These are phyloP conservation scores for Atopsyche davidsoni DNA, from an alignment of 1,140 invertebrate genomes.

Conservation along the genomic window DNA sequence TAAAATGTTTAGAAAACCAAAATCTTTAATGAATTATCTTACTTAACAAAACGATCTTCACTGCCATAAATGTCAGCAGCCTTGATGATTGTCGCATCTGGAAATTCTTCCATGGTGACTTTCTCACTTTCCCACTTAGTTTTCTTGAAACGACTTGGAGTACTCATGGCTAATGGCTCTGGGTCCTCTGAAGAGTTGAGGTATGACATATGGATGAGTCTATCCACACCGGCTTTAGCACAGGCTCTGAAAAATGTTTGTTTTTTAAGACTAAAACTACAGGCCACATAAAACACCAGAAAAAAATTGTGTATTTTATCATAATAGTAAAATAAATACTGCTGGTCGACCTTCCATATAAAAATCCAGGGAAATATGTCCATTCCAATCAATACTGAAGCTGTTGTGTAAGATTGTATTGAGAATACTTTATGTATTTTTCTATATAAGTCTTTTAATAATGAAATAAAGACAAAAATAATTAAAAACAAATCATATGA, in stretches of 20 bases:
- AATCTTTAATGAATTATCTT: constrained; percentile 42
- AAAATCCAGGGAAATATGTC: no score
- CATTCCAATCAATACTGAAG: no score
- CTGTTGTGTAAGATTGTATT: no score
- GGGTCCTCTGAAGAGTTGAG: constrained; percentile 65
- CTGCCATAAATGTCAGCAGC: constrained; percentile 87
- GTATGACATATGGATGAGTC: constrained; percentile 79
- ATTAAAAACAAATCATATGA: no score
- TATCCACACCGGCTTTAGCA: constrained; percentile 71
- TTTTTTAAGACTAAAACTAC: no score
- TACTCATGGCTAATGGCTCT: constrained; percentile 53
- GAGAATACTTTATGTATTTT: no score
- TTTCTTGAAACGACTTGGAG: constrained; percentile 63
- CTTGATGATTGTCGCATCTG: constrained; percentile 88
- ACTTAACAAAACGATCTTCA: constrained; percentile 70
- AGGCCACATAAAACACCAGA: no score
- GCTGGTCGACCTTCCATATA: no score
- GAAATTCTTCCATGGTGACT: constrained; percentile 90
- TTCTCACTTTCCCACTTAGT: constrained; percentile 79
- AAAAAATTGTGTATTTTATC: no score
- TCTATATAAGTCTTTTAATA: no score
- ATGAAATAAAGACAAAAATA: no score
- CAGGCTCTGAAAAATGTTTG: constrained; percentile 55
- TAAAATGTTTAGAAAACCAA: constrained; percentile 1
- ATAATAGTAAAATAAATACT: no score